These are phyloP conservation scores for Anagyrus pseudococci DNA, from an alignment of 2,888 invertebrate genomes.

Conservation along the genomic window DNA sequence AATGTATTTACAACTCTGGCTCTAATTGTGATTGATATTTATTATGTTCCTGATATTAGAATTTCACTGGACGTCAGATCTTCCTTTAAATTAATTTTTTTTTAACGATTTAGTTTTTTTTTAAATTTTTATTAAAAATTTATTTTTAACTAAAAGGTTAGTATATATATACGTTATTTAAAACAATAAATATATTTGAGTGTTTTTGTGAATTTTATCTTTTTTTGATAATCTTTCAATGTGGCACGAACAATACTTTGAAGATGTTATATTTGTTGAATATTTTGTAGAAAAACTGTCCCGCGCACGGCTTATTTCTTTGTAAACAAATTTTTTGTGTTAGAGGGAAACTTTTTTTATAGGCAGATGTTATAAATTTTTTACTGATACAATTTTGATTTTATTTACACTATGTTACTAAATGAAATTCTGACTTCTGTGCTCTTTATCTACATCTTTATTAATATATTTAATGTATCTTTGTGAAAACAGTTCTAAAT, in stretches of 20 bases:
- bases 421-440: too few relatives aligned
- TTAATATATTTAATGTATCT: too few relatives aligned
- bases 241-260: constrained; percentile 5
- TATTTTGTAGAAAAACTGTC: not conserved
- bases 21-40: too few relatives aligned
- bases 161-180: constrained; percentile 29
- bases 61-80: too few relatives aligned
- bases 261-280: constrained; percentile 1
- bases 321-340: too few relatives aligned
- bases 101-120: constrained; percentile 1
- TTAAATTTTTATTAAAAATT: constrained; percentile 6
- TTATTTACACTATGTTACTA: not conserved
- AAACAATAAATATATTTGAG: constrained; percentile 19
- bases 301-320: constrained; percentile 23
- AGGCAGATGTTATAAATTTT: constrained; percentile 18
- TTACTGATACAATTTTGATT: not conserved
- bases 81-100: constrained; percentile 19
- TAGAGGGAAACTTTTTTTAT: too few relatives aligned
- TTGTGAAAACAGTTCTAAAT: not conserved
- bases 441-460: too few relatives aligned
- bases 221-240: constrained; percentile 16
- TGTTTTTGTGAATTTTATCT: constrained; percentile 30
- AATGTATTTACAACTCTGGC: too few relatives aligned
- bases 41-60: too few relatives aligned
- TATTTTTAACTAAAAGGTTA: constrained; percentile 34